Evolutionary conservation across 2,888 invertebrate species (phyloP), one percentile per base, ranked within the genome.

Genomic region (Drosophila conformis): DNA sequence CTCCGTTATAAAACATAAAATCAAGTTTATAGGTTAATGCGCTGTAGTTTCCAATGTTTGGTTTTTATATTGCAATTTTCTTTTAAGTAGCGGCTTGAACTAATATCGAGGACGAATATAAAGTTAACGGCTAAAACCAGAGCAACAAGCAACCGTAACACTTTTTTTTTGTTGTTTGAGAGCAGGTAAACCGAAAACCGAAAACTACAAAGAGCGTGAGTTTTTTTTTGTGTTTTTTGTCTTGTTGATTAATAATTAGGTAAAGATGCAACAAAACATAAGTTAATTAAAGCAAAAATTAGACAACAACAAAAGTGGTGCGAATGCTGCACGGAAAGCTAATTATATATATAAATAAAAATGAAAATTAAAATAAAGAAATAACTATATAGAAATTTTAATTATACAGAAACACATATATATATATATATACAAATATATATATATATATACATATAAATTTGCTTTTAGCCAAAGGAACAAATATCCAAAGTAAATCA

Each of bases 171-270:
- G 0, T 10, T 10, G 33, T 10, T 33, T 66, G 69, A 56, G 38
- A 68, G 42, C 59, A 61, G 53, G 31, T 48, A 67, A 68, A 49
- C 40, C 36, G 31, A 36, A n/a, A 31, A 56, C 54, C 21, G 49
- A 67, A 58, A 73, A 53, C 29, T 63, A 61, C 71, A 74, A 76
- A 69, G 51, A 61, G 69, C 62, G 33, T 53, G 69, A 15, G 25
- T 21, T n/a, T 78, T 87, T 87, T 83, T 87, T 83, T 88, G 25
- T 82, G 76, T 87, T 48, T 56, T 87, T 48, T 56, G 69, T 88
- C 89, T 89, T 90, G 91, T 91, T 90, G 91, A 90, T 89, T 90
- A 90, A 82, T 90, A 82, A 85, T 90, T 90, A 90, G 90, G 91
- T 78, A 77, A 77, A 83, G 71, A 64, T 59, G 73, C 73, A 56